Evolutionary conservation across 2,888 invertebrate genomes (phyloP).

Genomic region (Baronia brevicornis): DNA sequence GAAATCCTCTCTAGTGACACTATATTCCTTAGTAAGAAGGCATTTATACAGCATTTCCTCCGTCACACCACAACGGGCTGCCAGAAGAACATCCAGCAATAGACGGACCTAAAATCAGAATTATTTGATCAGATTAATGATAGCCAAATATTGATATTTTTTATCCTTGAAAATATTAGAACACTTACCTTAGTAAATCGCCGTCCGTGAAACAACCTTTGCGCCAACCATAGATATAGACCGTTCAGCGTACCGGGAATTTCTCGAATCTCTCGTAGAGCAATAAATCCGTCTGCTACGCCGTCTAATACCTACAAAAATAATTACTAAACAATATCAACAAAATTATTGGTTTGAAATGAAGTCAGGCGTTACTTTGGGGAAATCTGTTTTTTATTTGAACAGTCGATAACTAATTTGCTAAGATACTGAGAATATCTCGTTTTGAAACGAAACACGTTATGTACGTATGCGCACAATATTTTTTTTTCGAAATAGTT

Average conservation of each 20-base stretch:
- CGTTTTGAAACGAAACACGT: no score
- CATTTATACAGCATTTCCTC: conserved; percentile 88
- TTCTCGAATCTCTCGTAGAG: conserved; percentile 91
- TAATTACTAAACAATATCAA: conserved; percentile 1
- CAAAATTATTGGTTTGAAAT: no score
- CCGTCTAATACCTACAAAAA: conserved; percentile 83
- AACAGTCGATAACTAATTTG: no score
- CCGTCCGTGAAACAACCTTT: conserved; percentile 91
- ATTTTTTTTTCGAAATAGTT: no score
- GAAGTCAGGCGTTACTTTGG: no score
- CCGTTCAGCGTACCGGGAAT: conserved; percentile 97
- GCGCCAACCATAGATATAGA: conserved; percentile 95
- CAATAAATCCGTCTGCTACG: conserved; percentile 94
- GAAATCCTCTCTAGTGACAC: conserved; percentile 87
- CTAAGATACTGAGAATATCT: no score
- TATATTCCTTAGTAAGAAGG: conserved; percentile 85
- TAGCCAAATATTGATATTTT: not conserved
- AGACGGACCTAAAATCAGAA: conserved; percentile 77
- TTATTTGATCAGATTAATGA: not conserved
- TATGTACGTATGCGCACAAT: no score
- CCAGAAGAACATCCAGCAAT: conserved; percentile 87
- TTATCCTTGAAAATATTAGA: not conserved
- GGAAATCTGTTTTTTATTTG: no score
- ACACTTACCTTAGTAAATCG: conserved; percentile 85
- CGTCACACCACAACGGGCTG: conserved; percentile 90